phyloP scores from a whole-genome alignment of 2,797 vertebrate genomes.

The Scolopax rusticola region DNA sequence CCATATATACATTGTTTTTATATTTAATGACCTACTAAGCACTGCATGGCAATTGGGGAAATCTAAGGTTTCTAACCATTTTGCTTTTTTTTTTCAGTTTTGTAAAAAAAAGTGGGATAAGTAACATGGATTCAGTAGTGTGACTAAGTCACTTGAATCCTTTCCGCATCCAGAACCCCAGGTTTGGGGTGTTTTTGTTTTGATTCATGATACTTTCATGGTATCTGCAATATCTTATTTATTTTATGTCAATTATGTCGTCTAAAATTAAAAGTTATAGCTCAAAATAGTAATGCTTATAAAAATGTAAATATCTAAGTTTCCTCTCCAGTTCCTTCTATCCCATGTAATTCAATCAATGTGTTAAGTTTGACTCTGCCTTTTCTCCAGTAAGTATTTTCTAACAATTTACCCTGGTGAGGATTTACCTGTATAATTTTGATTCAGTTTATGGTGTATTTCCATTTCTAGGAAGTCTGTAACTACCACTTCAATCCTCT shows the following conservation, averaged over 20 bases:
- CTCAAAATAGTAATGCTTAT: not conserved
- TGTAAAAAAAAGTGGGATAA: not conserved
- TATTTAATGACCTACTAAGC: not conserved
- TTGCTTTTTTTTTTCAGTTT: not conserved
- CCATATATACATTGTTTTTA: rapidly evolving
- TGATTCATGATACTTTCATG: not conserved
- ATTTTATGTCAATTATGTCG: not conserved
- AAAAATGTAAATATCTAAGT: not conserved
- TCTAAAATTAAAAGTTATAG: not conserved
- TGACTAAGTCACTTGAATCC: not conserved
- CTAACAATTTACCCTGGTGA: not conserved
- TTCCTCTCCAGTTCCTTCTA: not conserved
- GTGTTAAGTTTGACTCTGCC: not conserved
- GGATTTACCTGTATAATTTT: not conserved
- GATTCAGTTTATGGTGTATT: not conserved
- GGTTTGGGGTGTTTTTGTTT: not conserved
- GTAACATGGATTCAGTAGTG: not conserved
- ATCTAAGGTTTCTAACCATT: not conserved
- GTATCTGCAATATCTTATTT: not conserved
- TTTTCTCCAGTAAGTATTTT: not conserved
- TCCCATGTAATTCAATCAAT: not conserved
- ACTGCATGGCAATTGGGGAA: not conserved
- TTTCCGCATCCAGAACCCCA: not conserved
- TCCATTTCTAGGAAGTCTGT: not conserved
- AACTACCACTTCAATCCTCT: constrained; percentile 28